A percentile compares a stretch with the other conserved stretches of the same genome.
These are phyloP conservation scores for Sepiola atlantica DNA, from an alignment of 2,888 invertebrate species.

Conservation along the genomic window DNA sequence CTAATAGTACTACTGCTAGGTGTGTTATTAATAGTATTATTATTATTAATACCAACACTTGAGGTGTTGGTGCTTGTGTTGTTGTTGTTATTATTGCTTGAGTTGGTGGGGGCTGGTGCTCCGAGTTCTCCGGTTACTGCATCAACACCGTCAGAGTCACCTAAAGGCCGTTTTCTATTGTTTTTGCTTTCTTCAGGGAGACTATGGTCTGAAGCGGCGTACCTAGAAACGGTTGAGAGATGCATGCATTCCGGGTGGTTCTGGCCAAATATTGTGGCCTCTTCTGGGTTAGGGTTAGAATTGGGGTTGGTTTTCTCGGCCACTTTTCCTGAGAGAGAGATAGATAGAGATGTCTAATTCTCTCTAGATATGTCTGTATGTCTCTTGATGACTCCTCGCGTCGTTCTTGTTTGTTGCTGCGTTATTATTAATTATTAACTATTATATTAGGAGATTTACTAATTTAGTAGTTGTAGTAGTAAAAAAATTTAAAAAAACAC, in stretches of 20 bases:
- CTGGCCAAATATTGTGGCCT: conserved; percentile 24
- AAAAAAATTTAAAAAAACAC: conserved; percentile 52
- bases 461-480: no score
- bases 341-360: not conserved
- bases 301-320: conserved; percentile 55
- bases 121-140: not conserved
- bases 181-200: conserved; percentile 65
- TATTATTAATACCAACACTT: not conserved
- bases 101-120: conserved; percentile 51
- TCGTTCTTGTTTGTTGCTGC: not conserved
- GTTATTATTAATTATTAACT: not conserved
- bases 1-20: not conserved
- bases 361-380: not conserved
- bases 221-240: conserved; percentile 73
- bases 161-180: conserved; percentile 63
- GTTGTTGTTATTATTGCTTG: not conserved
- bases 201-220: conserved; percentile 69
- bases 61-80: no score
- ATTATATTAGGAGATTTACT: no score
- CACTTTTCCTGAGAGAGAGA: conserved; percentile 48
- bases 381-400: no score
- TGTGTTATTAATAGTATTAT: not conserved
- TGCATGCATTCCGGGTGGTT: conserved; percentile 70
- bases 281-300: not conserved
- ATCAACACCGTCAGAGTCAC: conserved; percentile 58